phyloP scores from a whole-genome alignment of 2,888 invertebrate species.

The Pteria penguin region DNA sequence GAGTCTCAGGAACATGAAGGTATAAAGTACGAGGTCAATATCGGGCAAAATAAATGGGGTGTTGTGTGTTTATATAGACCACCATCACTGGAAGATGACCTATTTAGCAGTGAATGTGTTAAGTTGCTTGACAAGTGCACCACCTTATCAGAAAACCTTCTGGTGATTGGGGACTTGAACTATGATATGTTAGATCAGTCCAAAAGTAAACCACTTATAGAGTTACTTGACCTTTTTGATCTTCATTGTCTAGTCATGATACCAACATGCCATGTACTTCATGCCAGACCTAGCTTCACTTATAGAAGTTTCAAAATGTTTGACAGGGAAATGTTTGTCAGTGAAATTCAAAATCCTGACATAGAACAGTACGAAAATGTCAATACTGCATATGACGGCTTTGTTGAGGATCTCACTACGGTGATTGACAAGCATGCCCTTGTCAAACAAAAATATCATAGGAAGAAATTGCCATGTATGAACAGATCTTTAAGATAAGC shows the following conservation, averaged over 20 bases:
- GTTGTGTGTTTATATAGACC: slow-evolving; percentile 5
- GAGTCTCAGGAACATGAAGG: not conserved
- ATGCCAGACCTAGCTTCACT: not conserved
- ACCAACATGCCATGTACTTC: not conserved
- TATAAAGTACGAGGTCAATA: slow-evolving; percentile 6
- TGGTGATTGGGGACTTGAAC: not conserved
- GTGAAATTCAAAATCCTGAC: not conserved
- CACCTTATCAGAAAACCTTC: not conserved
- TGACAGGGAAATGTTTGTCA: not conserved
- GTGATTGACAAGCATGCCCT: not conserved
- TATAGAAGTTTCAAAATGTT: not conserved
- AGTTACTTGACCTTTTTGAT: not conserved
- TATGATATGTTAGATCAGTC: not conserved
- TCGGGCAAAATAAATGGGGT: not conserved
- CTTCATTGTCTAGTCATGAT: not conserved
- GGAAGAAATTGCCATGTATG: not conserved
- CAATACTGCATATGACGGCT: not conserved
- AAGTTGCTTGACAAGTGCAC: not conserved
- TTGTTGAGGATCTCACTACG: not conserved
- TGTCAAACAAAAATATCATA: not conserved
- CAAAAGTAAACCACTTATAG: not conserved
- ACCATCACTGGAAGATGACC: not conserved
- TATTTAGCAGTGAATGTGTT: not conserved
- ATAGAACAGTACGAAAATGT: not conserved
- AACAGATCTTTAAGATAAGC: not conserved